These are phyloP conservation scores for Athalia cordata DNA, from an alignment of 2,888 invertebrate species.

Conservation along the genomic window DNA sequence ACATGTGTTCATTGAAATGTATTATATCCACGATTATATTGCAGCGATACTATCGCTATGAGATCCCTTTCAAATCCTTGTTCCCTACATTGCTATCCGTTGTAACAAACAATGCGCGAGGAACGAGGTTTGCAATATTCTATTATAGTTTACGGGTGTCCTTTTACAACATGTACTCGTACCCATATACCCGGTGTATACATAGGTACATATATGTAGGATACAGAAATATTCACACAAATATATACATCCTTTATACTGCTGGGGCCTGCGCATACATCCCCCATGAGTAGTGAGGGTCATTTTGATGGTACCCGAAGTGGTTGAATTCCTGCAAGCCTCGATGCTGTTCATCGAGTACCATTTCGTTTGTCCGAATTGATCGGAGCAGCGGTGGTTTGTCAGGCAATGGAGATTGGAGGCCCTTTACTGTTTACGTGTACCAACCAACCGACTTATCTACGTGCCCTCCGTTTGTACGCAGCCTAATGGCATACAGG, in stretches of 20 bases:
- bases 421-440: slow-evolving; percentile 20
- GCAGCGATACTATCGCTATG: too few species aligned
- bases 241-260: not conserved
- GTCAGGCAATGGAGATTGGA: slow-evolving; percentile 5
- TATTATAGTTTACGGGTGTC: too few species aligned
- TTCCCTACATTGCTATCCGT: too few species aligned
- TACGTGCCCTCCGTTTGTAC: slow-evolving; percentile 23
- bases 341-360: slow-evolving; percentile 30
- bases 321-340: slow-evolving; percentile 26
- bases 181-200: not conserved
- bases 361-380: slow-evolving; percentile 33
- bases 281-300: slow-evolving; percentile 11
- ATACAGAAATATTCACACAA: not conserved
- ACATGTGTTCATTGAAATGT: too few species aligned
- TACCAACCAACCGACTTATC: not conserved
- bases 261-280: not conserved
- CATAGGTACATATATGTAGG: not conserved
- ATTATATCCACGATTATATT: too few species aligned
- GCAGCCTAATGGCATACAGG: slow-evolving; percentile 23
- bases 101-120: too few species aligned
- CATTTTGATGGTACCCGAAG: slow-evolving; percentile 32
- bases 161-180: too few species aligned
- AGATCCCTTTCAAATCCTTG: too few species aligned
- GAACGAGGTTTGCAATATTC: too few species aligned
- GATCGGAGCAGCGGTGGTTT: not conserved